These are phyloP conservation scores for Hydrotaea diabolus DNA, from an alignment of 2,888 invertebrate genomes.

Conservation along the genomic window DNA sequence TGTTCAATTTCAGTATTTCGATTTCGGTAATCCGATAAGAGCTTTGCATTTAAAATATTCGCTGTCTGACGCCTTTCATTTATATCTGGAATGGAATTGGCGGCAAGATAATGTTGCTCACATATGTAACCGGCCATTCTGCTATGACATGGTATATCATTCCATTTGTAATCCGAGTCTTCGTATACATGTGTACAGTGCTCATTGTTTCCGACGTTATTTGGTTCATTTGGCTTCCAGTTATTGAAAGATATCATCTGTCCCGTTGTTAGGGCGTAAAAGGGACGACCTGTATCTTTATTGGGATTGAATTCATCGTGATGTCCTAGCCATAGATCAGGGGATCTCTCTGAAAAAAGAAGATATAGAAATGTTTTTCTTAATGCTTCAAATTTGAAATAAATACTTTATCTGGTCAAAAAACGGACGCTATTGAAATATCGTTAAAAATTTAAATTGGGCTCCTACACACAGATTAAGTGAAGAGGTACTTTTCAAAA, in stretches of 20 bases:
- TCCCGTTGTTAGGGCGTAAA: not conserved
- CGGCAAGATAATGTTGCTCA: not conserved
- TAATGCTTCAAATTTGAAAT: too few species aligned
- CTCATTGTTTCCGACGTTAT: not conserved
- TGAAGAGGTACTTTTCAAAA: too few species aligned
- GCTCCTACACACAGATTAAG: too few species aligned
- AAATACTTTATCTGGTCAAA: too few species aligned
- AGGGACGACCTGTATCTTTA: not conserved
- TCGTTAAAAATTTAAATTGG: too few species aligned
- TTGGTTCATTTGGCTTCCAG: not conserved
- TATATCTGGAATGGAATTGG: not conserved
- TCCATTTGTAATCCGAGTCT: not conserved
- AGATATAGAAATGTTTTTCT: too few species aligned
- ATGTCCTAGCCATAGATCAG: slow-evolving; percentile 11
- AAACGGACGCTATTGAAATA: too few species aligned
- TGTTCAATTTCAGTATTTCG: not conserved
- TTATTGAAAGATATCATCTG: not conserved
- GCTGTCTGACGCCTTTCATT: not conserved
- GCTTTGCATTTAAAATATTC: not conserved
- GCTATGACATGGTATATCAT: not conserved
- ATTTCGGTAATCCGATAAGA: not conserved
- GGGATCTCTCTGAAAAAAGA: not conserved
- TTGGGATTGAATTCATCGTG: slow-evolving; percentile 7
- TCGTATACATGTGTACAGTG: not conserved
- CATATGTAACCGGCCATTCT: not conserved